phyloP scores from a whole-genome alignment of 2,113 vertebrate species.

The Damaliscus lunatus region DNA sequence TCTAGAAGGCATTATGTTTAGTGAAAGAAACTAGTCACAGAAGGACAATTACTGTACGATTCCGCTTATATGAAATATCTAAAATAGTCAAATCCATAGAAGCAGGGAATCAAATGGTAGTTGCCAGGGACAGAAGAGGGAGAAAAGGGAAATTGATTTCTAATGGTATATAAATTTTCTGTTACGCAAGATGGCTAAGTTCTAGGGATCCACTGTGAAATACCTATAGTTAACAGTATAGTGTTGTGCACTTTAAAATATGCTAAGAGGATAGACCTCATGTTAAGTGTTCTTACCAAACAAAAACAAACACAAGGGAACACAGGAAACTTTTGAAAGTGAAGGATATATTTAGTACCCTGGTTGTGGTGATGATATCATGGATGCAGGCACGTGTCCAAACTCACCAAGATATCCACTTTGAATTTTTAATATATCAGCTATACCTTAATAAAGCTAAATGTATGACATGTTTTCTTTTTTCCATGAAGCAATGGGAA shows the following conservation, averaged over 20 bases:
- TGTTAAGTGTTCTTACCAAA: not conserved
- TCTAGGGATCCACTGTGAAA: not conserved
- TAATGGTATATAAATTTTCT: not conserved
- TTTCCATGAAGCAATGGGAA: not conserved
- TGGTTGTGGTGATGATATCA: not conserved
- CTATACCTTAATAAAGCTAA: not conserved
- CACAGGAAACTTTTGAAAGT: not conserved
- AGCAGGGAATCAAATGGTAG: not conserved
- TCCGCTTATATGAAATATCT: not conserved
- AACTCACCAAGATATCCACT: not conserved
- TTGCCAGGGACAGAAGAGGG: not conserved
- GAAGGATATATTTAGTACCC: not conserved
- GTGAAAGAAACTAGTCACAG: not conserved
- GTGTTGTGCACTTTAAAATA: not conserved
- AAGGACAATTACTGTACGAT: not conserved
- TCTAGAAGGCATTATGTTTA: not conserved
- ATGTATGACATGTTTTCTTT: not conserved
- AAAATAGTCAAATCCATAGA: not conserved
- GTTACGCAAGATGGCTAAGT: not conserved
- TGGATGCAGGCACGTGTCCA: not conserved
- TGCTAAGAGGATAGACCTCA: not conserved
- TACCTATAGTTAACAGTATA: not conserved
- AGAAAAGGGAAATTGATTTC: not conserved
- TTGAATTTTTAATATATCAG: not conserved
- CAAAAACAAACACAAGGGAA: not conserved